Conservation (phyloP, 2,797 vertebrate species). For the Gallinago solitaria region DNA sequence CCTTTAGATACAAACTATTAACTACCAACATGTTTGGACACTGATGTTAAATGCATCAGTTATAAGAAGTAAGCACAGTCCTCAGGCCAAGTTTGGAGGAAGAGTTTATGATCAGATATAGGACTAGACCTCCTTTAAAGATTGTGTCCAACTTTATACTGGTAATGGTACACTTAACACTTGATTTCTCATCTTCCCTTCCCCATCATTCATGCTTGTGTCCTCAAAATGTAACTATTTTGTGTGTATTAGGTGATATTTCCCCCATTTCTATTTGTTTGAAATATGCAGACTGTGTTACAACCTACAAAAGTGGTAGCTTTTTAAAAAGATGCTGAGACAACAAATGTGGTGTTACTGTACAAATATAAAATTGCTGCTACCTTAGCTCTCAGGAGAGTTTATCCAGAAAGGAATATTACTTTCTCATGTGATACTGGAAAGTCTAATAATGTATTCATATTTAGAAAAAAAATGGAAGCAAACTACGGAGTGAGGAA, state of each 20-base stretch:
- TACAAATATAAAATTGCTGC: background rate
- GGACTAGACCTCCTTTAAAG: background rate
- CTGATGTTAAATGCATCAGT: background rate
- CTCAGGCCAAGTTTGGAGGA: background rate
- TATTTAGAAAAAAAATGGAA: background rate
- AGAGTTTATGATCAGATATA: background rate
- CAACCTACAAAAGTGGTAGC: background rate
- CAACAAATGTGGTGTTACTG: background rate
- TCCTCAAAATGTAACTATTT: background rate
- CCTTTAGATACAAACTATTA: background rate
- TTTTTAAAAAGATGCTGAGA: background rate
- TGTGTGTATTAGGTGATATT: background rate
- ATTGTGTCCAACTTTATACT: background rate
- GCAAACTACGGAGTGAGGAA: accelerated
- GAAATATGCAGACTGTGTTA: background rate
- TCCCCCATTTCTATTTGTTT: background rate
- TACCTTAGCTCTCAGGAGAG: background rate
- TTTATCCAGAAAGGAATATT: background rate
- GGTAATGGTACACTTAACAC: accelerated
- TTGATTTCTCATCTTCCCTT: background rate
- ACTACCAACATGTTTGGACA: background rate
- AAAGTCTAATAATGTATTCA: background rate
- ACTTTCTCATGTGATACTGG: background rate
- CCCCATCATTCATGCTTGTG: background rate
- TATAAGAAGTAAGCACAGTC: background rate